Evolutionary conservation across 1,140 invertebrate genomes (phyloP).

Genomic region (Drosophila fuyamai): DNA sequence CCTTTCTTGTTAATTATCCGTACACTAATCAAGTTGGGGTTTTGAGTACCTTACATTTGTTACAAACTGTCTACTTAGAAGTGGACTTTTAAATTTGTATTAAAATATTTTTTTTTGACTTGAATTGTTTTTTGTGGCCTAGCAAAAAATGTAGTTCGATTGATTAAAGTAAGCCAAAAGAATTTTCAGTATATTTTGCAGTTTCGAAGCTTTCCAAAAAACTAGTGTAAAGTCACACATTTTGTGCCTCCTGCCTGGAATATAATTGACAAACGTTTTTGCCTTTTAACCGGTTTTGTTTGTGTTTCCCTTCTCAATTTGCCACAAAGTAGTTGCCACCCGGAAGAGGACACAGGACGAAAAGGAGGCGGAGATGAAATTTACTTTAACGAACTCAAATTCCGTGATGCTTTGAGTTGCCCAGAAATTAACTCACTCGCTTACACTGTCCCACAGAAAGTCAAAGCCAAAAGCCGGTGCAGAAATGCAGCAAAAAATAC

Average conservation of each 20-base stretch:
- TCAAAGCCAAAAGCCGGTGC: conserved; percentile 39
- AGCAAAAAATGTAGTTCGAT: too few species aligned
- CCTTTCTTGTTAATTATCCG: too few species aligned
- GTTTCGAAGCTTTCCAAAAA: not conserved
- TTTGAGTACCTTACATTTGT: too few species aligned
- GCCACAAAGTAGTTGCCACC: conserved; percentile 43
- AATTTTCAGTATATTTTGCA: not conserved
- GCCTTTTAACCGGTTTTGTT: conserved; percentile 36
- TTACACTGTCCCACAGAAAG: conserved; percentile 39
- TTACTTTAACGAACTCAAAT: conserved; percentile 49
- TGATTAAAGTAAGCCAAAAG: too few species aligned
- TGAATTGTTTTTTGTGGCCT: too few species aligned
- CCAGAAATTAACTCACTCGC: conserved; percentile 47
- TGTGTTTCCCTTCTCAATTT: conserved; percentile 43
- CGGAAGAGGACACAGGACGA: not conserved
- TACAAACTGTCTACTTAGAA: too few species aligned
- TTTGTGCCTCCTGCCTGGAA: conserved; percentile 5
- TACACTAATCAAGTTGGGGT: too few species aligned
- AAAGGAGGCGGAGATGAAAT: conserved; percentile 18
- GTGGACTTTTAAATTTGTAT: too few species aligned
- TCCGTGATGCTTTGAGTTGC: conserved; percentile 44
- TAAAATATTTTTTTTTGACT: too few species aligned
- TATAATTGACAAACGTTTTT: conserved; percentile 40
- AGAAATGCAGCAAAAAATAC: conserved; percentile 54
- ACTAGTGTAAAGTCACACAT: conserved; percentile 2